phyloP scores from a whole-genome alignment of 2,113 vertebrate genomes.

The Vombatus ursinus region DNA sequence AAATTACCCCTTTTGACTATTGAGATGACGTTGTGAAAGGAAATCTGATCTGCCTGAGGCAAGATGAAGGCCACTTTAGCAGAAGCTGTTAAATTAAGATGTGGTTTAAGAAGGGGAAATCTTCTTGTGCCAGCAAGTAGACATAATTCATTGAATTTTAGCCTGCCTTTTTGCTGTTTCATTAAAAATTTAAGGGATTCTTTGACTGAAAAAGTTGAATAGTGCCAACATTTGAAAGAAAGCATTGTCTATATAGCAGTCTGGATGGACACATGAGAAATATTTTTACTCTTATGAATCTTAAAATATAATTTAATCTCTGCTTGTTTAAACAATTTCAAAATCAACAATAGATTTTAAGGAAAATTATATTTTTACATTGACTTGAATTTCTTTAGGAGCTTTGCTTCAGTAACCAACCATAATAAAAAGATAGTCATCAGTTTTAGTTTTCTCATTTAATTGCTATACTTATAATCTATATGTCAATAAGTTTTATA shows the following conservation, averaged over 20 bases:
- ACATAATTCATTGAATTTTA: slow-evolving; percentile 43
- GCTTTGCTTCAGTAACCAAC: background rate
- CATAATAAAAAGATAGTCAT: background rate
- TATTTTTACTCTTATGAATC: slow-evolving; percentile 30
- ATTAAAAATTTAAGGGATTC: slow-evolving; percentile 43
- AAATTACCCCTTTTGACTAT: slow-evolving; percentile 25
- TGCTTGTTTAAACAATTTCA: background rate
- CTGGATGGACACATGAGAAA: slow-evolving; percentile 7
- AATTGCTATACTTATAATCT: background rate
- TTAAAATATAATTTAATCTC: slow-evolving; percentile 16
- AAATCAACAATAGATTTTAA: slow-evolving; percentile 20
- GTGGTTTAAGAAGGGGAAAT: slow-evolving; percentile 36
- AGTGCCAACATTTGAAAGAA: slow-evolving; percentile 28
- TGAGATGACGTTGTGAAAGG: background rate
- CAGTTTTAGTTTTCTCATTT: background rate
- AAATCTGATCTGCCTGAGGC: slow-evolving; percentile 26
- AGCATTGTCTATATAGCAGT: background rate
- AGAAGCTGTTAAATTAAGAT: slow-evolving; percentile 41
- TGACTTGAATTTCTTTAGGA: background rate
- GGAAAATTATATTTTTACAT: background rate
- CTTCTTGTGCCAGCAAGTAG: slow-evolving; percentile 26
- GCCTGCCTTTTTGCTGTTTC: background rate
- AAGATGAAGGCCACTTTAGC: slow-evolving; percentile 15
- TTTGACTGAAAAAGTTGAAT: slow-evolving; percentile 35
- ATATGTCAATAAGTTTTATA: background rate